Base-by-base conservation (phyloP, 2,888 invertebrate species). In the Ennomos quercinarius region DNA sequence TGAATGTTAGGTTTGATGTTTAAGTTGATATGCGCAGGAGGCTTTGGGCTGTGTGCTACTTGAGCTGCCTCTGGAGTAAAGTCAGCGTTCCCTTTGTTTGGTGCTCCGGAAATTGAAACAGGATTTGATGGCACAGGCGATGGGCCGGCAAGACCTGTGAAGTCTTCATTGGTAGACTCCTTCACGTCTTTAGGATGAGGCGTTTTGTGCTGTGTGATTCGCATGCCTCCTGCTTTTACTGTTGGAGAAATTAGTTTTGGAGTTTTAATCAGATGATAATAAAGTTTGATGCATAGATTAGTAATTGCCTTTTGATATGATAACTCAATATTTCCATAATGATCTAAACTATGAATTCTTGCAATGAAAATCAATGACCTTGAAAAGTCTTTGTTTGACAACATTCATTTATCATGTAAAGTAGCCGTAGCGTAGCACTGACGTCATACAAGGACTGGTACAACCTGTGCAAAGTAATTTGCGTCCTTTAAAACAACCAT, bases 141-240 rank as follows among this genome's bases (percentile, higher is more conserved):
- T 0, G 95, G 95, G 34, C 96, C 95, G 54, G 96, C 95, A 0
- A 96, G 93, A 41, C 95, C 95, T 0, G 96, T 95, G 61, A 95
- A 94, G 76, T 96, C 96, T 79, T 96, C 96, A 51, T 94, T 93
- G 4, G 94, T 86, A 9, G 94, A 74, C 71, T 94, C 94, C 80
- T 94, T 95, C 9, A 68, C 92, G 54, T 95, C 95, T 70, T 95
- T 95, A 41, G 94, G 87, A 71, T 95, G 95, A 8, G 95, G 94
- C 1, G 93, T 87, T 86, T 98, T 98, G 80, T 98, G 96, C 78
- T 98, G 98, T 10, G 97, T 97, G 76, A 98, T 97, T 71, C 98
- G 94, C 97, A 97, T 98, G 2, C 98, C 97, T 50, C 98, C 98
- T 57, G 97, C 98, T 93, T 98, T 98, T 3, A 97, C 98, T 98